Evolutionary conservation across 2,888 invertebrate genomes (phyloP).

Genomic region (Phortica okadai): DNA sequence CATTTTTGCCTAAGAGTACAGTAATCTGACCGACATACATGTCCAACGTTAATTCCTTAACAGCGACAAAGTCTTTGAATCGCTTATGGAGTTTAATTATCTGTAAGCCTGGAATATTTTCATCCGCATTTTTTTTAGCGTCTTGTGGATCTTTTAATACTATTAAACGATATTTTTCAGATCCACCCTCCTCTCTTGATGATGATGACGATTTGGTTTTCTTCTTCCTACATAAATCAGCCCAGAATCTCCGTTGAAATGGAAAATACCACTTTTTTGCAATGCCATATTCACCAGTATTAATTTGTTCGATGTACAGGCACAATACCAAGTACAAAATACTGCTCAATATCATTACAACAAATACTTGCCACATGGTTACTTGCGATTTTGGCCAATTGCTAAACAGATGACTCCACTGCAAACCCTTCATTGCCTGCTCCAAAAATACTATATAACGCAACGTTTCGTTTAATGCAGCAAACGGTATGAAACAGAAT

Average conservation of each 20-base stretch:
- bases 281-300: constrained; percentile 89
- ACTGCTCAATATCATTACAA: constrained; percentile 78
- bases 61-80: constrained; percentile 79
- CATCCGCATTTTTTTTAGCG: not conserved
- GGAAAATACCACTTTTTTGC: constrained; percentile 88
- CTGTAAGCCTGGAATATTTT: constrained; percentile 74
- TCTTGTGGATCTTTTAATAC: not conserved
- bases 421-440: not conserved
- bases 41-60: constrained; percentile 83
- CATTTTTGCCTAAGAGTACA: constrained; percentile 84
- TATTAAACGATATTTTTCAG: no score
- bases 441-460: constrained; percentile 68
- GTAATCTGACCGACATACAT: constrained; percentile 93
- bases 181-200: constrained; percentile 32
- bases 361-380: constrained; percentile 81
- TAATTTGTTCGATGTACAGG: constrained; percentile 88
- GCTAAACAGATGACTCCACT: not conserved
- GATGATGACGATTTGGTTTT: not conserved
- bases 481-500: constrained; percentile 83
- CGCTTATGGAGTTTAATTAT: constrained; percentile 80
- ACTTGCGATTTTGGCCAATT: not conserved
- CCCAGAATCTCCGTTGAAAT: constrained; percentile 80
- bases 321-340: constrained; percentile 82
- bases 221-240: not conserved
- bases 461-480: constrained; percentile 86